Percentiles rank a stretch among this genome's conserved stretches.
These are phyloP conservation scores for Minunthozetes semirufus DNA, from an alignment of 2,888 invertebrate genomes.

Conservation along the genomic window DNA sequence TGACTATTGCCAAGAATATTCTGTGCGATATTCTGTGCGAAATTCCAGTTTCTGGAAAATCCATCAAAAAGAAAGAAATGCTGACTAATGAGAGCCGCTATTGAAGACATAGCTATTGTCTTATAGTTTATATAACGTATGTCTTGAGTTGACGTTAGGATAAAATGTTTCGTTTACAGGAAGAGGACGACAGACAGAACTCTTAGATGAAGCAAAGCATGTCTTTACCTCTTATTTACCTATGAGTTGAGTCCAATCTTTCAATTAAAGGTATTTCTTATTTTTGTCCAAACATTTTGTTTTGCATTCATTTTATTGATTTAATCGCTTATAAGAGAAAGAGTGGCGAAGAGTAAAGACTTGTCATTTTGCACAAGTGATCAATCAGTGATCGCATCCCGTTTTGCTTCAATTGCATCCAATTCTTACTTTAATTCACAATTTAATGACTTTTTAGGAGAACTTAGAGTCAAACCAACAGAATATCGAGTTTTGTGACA, in stretches of 20 bases:
- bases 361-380: constrained; percentile 15
- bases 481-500: not conserved
- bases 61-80: not conserved
- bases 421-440: not conserved
- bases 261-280: constrained; percentile 12
- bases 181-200: constrained; percentile 17
- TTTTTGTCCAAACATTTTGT: not conserved
- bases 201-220: constrained; percentile 15
- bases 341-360: not conserved
- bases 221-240: constrained; percentile 22
- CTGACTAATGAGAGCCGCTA: not conserved
- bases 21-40: not conserved
- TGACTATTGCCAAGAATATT: no score
- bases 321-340: not conserved
- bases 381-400: not conserved
- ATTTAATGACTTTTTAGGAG: constrained; percentile 3
- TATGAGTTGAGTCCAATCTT: constrained; percentile 22
- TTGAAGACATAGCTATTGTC: not conserved
- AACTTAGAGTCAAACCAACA: not conserved
- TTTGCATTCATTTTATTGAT: not conserved
- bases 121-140: not conserved
- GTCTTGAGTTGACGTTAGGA: not conserved
- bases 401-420: not conserved
- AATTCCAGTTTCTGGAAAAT: no score
- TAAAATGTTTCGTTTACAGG: constrained; percentile 21